Percentiles rank a stretch among this genome's conserved stretches.
Conservation (phyloP, 1,140 invertebrate species). For the Alviniconcha marisindica region DNA sequence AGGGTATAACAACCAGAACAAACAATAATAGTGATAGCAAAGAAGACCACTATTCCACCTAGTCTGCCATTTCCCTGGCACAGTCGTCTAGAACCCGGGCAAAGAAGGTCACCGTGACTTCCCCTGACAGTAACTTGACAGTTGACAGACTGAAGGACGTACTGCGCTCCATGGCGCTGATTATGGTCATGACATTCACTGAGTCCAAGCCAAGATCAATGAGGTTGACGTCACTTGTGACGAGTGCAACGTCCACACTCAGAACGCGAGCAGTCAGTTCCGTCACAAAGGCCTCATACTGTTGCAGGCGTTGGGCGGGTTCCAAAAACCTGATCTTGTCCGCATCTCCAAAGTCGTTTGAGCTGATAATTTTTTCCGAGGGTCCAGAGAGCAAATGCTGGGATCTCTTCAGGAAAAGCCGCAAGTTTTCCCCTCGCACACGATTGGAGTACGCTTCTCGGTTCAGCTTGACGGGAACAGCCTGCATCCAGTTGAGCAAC, state of each 20-base stretch:
- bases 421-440: neutral
- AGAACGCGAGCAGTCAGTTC: slow-evolving; percentile 29
- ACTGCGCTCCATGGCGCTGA: neutral
- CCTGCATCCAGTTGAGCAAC: slow-evolving; percentile 25
- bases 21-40: too few species aligned
- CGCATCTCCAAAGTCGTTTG: neutral
- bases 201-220: neutral
- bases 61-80: too few species aligned
- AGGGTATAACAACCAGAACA: too few species aligned
- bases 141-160: neutral
- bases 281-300: slow-evolving; percentile 27
- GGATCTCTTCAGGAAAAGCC: neutral
- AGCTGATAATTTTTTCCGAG: neutral
- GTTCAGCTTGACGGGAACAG: slow-evolving; percentile 34
- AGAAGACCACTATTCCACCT: too few species aligned
- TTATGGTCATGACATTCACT: neutral
- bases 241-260: neutral
- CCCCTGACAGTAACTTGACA: neutral
- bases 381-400: neutral
- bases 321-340: neutral
- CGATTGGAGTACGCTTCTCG: neutral
- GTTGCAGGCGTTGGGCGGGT: slow-evolving; percentile 3
- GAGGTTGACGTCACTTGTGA: neutral
- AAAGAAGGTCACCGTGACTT: neutral
- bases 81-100: too few species aligned